Evolutionary conservation across 1,140 invertebrate genomes (phyloP).

Genomic region (Bacillus rossius): DNA sequence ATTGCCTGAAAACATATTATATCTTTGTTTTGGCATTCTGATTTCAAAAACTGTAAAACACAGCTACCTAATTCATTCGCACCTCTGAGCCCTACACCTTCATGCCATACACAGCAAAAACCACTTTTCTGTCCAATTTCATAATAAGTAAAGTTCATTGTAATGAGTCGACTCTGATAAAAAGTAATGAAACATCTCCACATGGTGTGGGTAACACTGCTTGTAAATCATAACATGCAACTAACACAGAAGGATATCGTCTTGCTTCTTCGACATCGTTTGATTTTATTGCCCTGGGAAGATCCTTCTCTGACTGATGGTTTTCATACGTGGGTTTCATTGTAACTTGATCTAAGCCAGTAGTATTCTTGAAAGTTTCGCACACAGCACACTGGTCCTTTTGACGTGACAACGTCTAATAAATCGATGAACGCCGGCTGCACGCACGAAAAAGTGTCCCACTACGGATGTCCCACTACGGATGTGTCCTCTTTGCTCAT

Average conservation of each 20-base stretch:
- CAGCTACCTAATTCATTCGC: slow-evolving; percentile 31
- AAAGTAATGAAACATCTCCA: slow-evolving; percentile 29
- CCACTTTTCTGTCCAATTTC: slow-evolving; percentile 29
- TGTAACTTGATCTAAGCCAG: too few species aligned
- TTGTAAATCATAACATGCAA: slow-evolving; percentile 25
- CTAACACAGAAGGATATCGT: background rate
- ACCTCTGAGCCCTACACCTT: slow-evolving; percentile 29
- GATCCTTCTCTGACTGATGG: too few species aligned
- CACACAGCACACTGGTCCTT: too few species aligned
- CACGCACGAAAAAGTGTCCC: too few species aligned
- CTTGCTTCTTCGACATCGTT: too few species aligned
- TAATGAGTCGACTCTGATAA: slow-evolving; percentile 31
- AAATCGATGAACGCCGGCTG: too few species aligned
- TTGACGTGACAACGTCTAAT: too few species aligned
- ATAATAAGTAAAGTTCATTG: slow-evolving; percentile 33
- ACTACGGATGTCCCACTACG: too few species aligned
- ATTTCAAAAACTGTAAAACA: slow-evolving; percentile 20
- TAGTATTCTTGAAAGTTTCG: too few species aligned
- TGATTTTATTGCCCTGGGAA: too few species aligned
- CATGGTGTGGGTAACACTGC: slow-evolving; percentile 30
- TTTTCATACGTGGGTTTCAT: too few species aligned
- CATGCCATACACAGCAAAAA: slow-evolving; percentile 31
- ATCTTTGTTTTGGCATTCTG: slow-evolving; percentile 21
- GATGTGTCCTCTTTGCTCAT: too few species aligned
- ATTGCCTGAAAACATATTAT: slow-evolving; percentile 36